Evolutionary conservation across 1,140 invertebrate species (phyloP), one percentile per base, ranked within the genome.

Genomic region (Psix sp.): DNA sequence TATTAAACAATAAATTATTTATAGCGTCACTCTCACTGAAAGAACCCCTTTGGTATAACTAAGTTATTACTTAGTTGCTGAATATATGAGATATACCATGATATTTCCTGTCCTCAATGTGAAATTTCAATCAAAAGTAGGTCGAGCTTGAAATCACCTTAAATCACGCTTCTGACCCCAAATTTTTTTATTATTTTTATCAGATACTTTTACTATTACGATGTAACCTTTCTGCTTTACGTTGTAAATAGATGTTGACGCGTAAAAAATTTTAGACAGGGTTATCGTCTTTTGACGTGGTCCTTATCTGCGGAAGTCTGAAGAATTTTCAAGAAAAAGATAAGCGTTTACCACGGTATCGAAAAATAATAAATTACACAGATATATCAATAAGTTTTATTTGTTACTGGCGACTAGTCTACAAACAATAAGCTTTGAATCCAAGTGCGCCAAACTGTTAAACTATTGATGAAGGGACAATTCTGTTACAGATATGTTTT

Each of bases 81-180:
- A 16, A 56, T 42, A 71, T 62, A 57, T 15, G 43, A 18, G 43
- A 46, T 40, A 46, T 36, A 65, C 29, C 10, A 33, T 11, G 35
- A 46, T 49, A 24, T 45, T 65, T 65, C 52, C 65, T 66, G 65
- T 33, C 9, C 60, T 57, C 65, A 56, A 70, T 60, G 54, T 51
- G 36, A 75, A 70, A 65, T 52, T 75, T 63, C 56, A 46, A 35
- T 7, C 35, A 10, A 46, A 68, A 70, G 26, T 70, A 31, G 72
- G 65, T 70, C 72, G 66, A 70, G 57, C 39, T n/a, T 49, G 48
- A 21, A 45, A 68, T 74, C 45, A 46, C n/a, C n/a, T n/a, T n/a
- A 52, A 70, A 70, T 57, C 70, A 63, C 59, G 63, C 39, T 49
- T 11, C 9, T n/a, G n/a, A 17, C 43, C 18, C 51, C 16, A 13